Conservation (phyloP, 2,113 vertebrate genomes). For the Pseudopipra pipra region DNA sequence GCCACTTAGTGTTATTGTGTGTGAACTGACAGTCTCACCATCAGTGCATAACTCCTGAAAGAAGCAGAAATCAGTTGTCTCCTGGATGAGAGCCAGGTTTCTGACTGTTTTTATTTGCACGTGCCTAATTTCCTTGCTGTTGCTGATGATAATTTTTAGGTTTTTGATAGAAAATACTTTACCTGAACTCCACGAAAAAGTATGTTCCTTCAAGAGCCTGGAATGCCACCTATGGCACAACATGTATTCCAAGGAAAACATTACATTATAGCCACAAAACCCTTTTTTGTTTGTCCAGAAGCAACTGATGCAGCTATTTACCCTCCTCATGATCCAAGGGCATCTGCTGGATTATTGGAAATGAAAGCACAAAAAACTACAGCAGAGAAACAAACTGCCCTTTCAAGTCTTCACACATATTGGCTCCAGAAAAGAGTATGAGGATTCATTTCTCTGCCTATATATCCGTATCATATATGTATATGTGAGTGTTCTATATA, state of each 20-base stretch:
- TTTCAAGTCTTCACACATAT: slow-evolving; percentile 1
- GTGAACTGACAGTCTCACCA: neutral
- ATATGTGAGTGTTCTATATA: neutral
- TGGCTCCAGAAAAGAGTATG: slow-evolving; percentile 9
- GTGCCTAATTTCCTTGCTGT: neutral
- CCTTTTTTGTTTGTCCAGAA: slow-evolving; percentile 17
- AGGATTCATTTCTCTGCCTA: neutral
- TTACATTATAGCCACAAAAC: neutral
- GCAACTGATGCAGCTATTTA: neutral
- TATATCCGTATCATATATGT: neutral
- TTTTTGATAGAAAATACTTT: neutral
- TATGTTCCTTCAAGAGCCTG: neutral
- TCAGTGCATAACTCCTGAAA: neutral
- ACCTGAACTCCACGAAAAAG: neutral
- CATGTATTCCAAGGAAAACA: slow-evolving; percentile 13
- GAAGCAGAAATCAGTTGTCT: neutral
- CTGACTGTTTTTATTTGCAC: neutral
- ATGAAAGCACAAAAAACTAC: slow-evolving; percentile 14
- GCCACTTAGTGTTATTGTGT: neutral
- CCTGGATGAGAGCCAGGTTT: neutral
- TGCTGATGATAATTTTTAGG: neutral
- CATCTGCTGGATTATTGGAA: slow-evolving; percentile 15
- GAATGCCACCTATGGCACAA: neutral
- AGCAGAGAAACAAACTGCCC: neutral
- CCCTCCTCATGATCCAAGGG: slow-evolving; percentile 10